These are phyloP conservation scores for Anoplopoma fimbria DNA, from an alignment of 2,113 vertebrate genomes.

Conservation along the genomic window DNA sequence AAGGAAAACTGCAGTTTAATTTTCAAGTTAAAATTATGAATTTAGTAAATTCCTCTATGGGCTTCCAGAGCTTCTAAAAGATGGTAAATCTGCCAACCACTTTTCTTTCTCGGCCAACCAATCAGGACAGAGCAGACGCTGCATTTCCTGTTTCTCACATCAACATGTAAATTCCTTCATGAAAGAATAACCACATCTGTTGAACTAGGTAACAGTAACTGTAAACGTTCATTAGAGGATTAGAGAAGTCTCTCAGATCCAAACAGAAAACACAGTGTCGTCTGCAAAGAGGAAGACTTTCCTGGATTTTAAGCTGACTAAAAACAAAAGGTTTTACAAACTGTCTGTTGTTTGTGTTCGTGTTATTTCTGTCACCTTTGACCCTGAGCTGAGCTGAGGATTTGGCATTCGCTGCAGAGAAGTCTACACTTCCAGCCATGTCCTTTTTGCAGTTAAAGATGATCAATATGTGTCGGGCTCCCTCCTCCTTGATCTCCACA, in stretches of 20 bases:
- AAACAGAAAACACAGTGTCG: background rate
- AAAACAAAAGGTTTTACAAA: background rate
- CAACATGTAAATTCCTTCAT: background rate
- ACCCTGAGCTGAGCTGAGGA: conserved; percentile 95
- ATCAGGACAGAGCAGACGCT: background rate
- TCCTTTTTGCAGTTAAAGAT: conserved; percentile 91
- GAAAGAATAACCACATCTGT: background rate
- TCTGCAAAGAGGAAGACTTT: background rate
- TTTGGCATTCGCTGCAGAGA: conserved; percentile 96
- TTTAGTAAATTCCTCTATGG: too few species aligned
- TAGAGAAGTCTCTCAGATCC: too few species aligned
- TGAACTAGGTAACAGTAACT: background rate
- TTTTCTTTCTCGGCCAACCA: background rate
- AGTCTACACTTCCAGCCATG: conserved; percentile 93
- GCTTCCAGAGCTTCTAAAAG: too few species aligned
- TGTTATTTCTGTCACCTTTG: conserved; percentile 87
- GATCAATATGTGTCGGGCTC: conserved; percentile 88
- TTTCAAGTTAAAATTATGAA: too few species aligned
- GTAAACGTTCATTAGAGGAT: background rate
- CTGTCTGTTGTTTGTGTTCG: background rate
- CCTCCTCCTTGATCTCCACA: conserved; percentile 94
- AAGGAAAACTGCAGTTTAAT: too few species aligned
- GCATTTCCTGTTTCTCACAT: background rate
- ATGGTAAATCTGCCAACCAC: too few species aligned
- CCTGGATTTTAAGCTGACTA: background rate